Percentiles rank a stretch among this genome's conserved stretches.
Evolutionary conservation across 2,113 vertebrate species (phyloP).

Genomic region (Syngnathus scovelli): DNA sequence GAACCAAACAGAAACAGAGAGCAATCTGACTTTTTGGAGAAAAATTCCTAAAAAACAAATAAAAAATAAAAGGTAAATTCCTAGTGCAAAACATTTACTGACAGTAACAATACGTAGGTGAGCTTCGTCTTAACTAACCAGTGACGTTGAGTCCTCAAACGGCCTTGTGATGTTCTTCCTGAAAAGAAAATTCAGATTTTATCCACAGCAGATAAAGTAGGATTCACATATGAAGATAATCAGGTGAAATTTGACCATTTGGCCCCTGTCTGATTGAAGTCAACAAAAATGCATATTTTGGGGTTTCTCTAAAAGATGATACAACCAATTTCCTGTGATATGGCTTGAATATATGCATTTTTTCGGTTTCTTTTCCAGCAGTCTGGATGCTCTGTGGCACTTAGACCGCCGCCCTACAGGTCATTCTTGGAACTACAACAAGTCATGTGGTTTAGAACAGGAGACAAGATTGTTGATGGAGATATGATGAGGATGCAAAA

Average conservation of each 20-base stretch:
- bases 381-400: neutral
- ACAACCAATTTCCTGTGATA: no score
- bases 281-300: no score
- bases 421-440: no score
- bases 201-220: neutral
- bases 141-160: conserved; percentile 92
- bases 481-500: neutral
- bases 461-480: no score
- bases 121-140: conserved; percentile 71
- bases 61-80: conserved; percentile 4
- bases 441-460: no score
- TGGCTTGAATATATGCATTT: no score
- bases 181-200: conserved; percentile 7
- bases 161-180: conserved; percentile 96
- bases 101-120: no score
- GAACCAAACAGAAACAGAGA: conserved; percentile 95
- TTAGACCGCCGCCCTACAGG: neutral
- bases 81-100: neutral
- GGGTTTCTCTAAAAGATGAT: no score
- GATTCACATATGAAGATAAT: no score
- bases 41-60: conserved; percentile 87
- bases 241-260: no score
- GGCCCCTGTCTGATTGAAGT: no score
- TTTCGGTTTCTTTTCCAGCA: neutral
- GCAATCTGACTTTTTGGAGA: conserved; percentile 93